A percentile compares a stretch with the other conserved stretches of the same genome.
These are phyloP conservation scores for Caenorhabditis sp. DNA, from an alignment of 2,888 invertebrate species.

Conservation along the genomic window DNA sequence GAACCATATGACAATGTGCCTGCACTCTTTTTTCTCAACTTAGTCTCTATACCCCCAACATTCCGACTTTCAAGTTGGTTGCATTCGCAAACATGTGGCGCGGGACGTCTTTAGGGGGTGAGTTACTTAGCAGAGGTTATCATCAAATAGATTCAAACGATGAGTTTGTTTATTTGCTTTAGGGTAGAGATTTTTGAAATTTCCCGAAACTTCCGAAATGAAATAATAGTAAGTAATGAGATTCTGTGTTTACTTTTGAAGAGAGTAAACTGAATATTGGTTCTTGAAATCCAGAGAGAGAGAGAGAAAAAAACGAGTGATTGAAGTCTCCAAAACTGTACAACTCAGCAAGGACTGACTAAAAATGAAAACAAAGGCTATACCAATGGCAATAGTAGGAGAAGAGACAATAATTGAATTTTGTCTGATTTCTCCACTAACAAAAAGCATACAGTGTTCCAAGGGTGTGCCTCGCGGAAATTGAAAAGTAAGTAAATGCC, in stretches of 20 bases:
- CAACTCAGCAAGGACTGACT: neutral
- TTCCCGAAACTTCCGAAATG: slow-evolving; percentile 1
- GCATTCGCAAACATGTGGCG: slow-evolving; percentile 49
- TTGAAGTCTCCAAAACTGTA: neutral
- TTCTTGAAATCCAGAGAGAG: no score
- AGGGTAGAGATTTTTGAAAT: slow-evolving; percentile 18
- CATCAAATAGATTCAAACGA: slow-evolving; percentile 28
- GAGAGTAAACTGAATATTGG: no score
- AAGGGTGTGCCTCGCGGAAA: slow-evolving; percentile 31
- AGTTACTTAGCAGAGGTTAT: slow-evolving; percentile 26
- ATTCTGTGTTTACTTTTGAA: neutral
- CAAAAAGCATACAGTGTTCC: slow-evolving; percentile 50
- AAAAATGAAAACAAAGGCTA: neutral
- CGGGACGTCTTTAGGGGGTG: no score
- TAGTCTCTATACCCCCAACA: slow-evolving; percentile 23
- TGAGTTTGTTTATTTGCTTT: slow-evolving; percentile 46
- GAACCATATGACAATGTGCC: slow-evolving; percentile 33
- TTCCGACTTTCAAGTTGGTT: slow-evolving; percentile 47
- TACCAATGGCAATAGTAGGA: neutral
- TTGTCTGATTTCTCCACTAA: neutral
- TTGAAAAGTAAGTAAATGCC: slow-evolving; percentile 34
- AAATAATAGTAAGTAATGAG: neutral
- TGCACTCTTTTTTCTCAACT: slow-evolving; percentile 22
- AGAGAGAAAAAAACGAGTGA: no score
- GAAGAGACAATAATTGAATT: slow-evolving; percentile 2